These are phyloP conservation scores for Metacarcinus magister DNA, from an alignment of 2,888 invertebrate species.

Conservation along the genomic window DNA sequence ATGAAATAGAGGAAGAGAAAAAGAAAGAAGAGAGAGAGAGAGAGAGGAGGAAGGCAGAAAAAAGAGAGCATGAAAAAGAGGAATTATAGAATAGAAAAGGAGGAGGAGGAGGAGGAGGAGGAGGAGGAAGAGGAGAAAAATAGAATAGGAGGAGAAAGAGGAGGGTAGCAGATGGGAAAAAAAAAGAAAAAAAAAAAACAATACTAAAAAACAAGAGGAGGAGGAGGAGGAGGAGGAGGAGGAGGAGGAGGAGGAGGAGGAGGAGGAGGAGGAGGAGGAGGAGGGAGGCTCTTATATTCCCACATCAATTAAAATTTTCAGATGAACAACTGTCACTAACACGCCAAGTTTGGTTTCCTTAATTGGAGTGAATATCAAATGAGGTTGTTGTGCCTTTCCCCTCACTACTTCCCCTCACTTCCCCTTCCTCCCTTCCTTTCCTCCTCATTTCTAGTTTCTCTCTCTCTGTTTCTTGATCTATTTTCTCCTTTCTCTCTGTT, in stretches of 20 bases:
- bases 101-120: neutral
- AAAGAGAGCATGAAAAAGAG: neutral
- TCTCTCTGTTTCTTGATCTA: neutral
- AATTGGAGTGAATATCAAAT: no score
- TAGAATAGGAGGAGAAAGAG: neutral
- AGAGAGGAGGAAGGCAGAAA: neutral
- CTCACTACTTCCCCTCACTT: conserved; percentile 33
- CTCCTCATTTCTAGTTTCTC: neutral
- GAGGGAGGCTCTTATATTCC: neutral
- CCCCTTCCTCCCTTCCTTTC: neutral
- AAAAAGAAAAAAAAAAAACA: neutral
- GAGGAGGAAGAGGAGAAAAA: neutral
- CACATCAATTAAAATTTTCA: conserved; percentile 55
- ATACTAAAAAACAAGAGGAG: neutral
- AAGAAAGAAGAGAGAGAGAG: neutral
- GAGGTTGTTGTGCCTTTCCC: no score
- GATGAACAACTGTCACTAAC: neutral
- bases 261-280: neutral
- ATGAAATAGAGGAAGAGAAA: no score
- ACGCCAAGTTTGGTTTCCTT: no score
- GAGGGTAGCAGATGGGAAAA: neutral
- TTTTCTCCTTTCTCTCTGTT: neutral
- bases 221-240: neutral
- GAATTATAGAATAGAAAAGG: neutral
- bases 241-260: neutral